These are phyloP conservation scores for Rhinogobio ventralis DNA, from an alignment of 2,797 vertebrate genomes.

Conservation along the genomic window DNA sequence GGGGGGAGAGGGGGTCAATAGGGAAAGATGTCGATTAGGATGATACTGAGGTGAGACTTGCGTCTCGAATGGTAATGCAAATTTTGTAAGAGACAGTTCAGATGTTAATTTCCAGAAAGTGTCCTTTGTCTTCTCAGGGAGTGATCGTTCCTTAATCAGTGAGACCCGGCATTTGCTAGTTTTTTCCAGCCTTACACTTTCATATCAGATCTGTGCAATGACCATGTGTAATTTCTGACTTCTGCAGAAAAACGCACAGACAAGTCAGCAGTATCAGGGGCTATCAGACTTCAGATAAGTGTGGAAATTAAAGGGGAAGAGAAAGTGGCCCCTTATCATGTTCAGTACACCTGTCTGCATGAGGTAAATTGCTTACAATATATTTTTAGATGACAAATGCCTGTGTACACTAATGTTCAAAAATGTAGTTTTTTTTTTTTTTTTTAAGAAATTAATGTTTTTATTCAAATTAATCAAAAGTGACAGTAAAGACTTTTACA, in stretches of 20 bases:
- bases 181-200: too few relatives aligned
- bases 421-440: background rate
- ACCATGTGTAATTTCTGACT: background rate
- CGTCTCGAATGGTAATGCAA: too few relatives aligned
- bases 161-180: too few relatives aligned
- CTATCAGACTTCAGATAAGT: conserved; percentile 93
- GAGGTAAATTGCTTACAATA: conserved; percentile 79
- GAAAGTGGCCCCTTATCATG: conserved; percentile 93
- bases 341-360: conserved; percentile 96
- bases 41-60: too few relatives aligned
- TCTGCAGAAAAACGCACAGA: conserved; percentile 93
- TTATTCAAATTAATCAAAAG: background rate
- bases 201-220: background rate
- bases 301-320: conserved; percentile 98
- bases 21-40: too few relatives aligned
- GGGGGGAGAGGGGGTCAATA: too few relatives aligned
- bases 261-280: conserved; percentile 95
- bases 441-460: too few relatives aligned
- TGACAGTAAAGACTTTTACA: background rate
- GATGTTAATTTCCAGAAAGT: too few relatives aligned
- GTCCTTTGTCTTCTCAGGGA: too few relatives aligned
- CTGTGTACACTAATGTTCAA: background rate
- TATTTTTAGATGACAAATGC: background rate
- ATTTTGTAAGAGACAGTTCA: too few relatives aligned
- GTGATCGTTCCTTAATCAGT: too few relatives aligned